A percentile compares a stretch with the other conserved stretches of the same genome.
phyloP scores from a whole-genome alignment of 2,888 invertebrate genomes.

The Polietes domitor region DNA sequence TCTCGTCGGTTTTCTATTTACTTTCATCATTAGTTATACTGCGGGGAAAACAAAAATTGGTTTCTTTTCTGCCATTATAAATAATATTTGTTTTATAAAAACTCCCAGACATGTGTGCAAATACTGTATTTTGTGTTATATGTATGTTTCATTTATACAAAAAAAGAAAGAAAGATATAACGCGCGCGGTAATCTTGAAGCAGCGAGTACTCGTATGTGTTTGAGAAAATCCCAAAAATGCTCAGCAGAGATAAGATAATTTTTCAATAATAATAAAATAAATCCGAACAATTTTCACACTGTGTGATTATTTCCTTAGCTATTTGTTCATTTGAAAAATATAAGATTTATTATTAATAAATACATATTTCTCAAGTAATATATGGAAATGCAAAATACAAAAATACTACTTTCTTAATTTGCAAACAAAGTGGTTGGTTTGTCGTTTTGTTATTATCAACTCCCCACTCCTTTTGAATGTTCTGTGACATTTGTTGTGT shows the following conservation, averaged over 20 bases:
- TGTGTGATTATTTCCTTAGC: no score
- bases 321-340: no score
- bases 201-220: not conserved
- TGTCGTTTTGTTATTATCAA: slow-evolving; percentile 15
- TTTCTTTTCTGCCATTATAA: not conserved
- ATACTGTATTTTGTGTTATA: not conserved
- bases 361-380: no score
- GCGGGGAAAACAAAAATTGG: not conserved
- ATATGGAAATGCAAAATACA: not conserved
- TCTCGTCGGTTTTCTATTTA: not conserved
- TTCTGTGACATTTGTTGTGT: not conserved
- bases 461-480: not conserved
- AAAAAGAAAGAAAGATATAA: not conserved
- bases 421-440: not conserved
- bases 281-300: not conserved
- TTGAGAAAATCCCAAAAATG: not conserved
- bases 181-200: no score
- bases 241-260: not conserved
- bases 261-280: not conserved
- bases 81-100: slow-evolving; percentile 10
- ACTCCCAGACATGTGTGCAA: not conserved
- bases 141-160: not conserved
- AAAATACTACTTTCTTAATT: not conserved
- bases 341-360: no score
- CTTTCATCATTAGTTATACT: not conserved